A percentile compares a stretch with the other conserved stretches of the same genome.
Conservation (phyloP, 2,113 vertebrate genomes). For the Argyrosomus japonicus region DNA sequence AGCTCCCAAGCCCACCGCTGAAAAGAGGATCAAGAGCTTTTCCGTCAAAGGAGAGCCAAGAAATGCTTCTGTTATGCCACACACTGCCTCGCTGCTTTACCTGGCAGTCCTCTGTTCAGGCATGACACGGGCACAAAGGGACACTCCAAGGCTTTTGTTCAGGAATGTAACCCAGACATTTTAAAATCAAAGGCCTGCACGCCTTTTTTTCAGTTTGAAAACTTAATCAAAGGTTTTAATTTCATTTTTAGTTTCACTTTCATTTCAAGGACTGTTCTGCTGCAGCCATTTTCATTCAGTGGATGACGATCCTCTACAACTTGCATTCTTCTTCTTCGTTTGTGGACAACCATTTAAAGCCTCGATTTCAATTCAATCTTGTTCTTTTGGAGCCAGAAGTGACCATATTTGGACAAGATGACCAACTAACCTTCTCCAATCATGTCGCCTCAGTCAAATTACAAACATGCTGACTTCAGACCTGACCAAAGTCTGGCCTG, state of each 20-base stretch:
- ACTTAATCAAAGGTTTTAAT: constrained; percentile 23
- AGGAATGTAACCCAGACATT: not conserved
- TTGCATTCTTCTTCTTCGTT: no score
- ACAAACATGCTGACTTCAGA: no score
- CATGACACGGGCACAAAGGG: constrained; percentile 33
- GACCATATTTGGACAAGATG: no score
- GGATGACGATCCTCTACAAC: no score
- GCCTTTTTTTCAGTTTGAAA: not conserved
- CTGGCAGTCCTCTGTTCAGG: constrained; percentile 18
- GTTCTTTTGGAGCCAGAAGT: no score
- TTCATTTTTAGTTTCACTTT: not conserved
- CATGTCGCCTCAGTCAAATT: no score
- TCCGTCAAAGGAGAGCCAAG: constrained; percentile 24
- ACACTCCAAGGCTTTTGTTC: constrained; percentile 19
- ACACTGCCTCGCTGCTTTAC: constrained; percentile 2
- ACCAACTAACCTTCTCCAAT: no score
- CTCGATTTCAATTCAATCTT: no score
- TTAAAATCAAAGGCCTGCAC: not conserved
- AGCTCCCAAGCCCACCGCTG: constrained; percentile 23
- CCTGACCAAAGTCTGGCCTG: no score
- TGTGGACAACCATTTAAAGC: no score
- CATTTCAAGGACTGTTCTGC: not conserved
- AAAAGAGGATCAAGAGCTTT: constrained; percentile 61
- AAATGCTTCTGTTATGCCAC: constrained; percentile 21
- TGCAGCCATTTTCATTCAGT: not conserved